Evolutionary conservation across 2,888 invertebrate genomes (phyloP).

Genomic region (Bruchidius siliquastri): DNA sequence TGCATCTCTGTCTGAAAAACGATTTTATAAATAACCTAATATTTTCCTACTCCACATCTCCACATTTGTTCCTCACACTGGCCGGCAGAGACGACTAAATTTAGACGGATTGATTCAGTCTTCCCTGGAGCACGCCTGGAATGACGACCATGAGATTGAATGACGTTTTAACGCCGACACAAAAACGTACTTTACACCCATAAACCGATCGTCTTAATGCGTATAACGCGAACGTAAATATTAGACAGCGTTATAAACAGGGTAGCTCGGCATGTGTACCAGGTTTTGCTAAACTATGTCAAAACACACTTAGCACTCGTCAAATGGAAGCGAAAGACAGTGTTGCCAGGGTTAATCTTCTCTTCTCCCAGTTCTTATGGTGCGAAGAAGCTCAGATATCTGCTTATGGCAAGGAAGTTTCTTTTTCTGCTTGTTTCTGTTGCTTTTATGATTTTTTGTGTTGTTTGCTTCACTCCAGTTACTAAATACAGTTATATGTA

Average conservation of each 20-base stretch:
- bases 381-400: too few species aligned
- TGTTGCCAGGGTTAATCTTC: too few species aligned
- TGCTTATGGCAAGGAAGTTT: too few species aligned
- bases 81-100: not conserved
- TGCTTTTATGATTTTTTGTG: too few species aligned
- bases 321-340: not conserved
- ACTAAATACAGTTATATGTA: too few species aligned
- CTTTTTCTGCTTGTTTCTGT: too few species aligned
- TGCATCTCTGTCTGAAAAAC: not conserved
- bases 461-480: too few species aligned
- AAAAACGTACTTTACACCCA: not conserved
- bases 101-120: not conserved
- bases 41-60: not conserved
- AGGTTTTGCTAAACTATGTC: not conserved
- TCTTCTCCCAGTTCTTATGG: too few species aligned
- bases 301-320: not conserved
- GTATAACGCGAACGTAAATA: not conserved
- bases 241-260: not conserved
- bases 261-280: not conserved
- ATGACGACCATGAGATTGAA: not conserved
- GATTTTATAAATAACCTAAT: not conserved
- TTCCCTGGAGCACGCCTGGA: not conserved
- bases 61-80: not conserved
- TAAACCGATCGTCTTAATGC: not conserved
- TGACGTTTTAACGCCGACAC: not conserved